phyloP scores from a whole-genome alignment of 2,113 vertebrate genomes.

The Bubalus kerabau region DNA sequence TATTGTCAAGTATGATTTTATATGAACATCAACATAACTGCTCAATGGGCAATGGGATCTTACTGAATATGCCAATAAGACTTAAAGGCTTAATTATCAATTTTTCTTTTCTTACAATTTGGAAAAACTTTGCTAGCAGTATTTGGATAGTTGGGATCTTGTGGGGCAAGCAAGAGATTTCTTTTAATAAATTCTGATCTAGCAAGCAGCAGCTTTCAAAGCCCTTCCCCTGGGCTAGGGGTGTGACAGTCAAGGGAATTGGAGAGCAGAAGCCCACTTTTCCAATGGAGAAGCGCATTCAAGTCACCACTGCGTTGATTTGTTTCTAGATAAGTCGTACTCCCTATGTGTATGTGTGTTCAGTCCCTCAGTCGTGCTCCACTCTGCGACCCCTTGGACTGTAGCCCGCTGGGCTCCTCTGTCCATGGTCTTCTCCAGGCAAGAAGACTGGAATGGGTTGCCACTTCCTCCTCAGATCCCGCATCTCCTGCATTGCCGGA shows the following conservation, averaged over 20 bases:
- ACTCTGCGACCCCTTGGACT: not conserved
- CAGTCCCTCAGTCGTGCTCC: not conserved
- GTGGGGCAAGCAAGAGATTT: not conserved
- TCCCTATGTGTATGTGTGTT: not conserved
- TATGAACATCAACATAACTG: not conserved
- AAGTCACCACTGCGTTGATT: not conserved
- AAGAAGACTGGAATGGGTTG: not conserved
- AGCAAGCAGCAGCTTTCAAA: not conserved
- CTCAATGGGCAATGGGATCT: not conserved
- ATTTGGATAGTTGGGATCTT: not conserved
- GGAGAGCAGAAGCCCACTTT: not conserved
- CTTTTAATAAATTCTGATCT: not conserved
- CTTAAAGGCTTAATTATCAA: not conserved
- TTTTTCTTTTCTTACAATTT: not conserved
- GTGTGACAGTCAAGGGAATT: not conserved
- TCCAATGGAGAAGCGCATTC: not conserved
- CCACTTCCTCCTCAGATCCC: not conserved
- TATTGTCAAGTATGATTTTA: not conserved
- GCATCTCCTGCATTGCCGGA: too few species aligned
- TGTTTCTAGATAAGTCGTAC: not conserved
- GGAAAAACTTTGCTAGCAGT: not conserved
- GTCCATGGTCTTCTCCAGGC: not conserved
- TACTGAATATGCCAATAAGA: not conserved
- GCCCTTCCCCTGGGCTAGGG: not conserved
- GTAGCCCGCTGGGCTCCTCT: not conserved